Conservation (phyloP, 2,888 invertebrate species). For the Drosophila borborema region DNA sequence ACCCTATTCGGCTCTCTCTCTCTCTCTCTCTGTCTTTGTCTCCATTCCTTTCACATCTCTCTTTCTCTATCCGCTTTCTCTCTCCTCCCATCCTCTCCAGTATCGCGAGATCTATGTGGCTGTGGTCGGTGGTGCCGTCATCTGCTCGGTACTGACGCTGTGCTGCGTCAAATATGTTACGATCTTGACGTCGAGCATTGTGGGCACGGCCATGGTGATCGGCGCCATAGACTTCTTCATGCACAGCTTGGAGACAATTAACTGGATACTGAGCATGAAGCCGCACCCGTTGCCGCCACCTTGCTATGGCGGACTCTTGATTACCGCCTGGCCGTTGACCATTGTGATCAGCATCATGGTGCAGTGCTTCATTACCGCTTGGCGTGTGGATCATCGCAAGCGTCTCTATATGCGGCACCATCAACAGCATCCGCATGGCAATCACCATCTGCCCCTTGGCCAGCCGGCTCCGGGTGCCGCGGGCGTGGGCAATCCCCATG, state of each 20-base stretch:
- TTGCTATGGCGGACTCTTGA: slow-evolving; percentile 84
- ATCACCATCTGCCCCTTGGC: slow-evolving; percentile 72
- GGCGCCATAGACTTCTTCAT: slow-evolving; percentile 84
- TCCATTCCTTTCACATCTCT: too few species aligned
- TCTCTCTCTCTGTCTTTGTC: neutral
- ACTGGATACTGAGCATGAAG: slow-evolving; percentile 84
- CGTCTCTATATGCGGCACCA: slow-evolving; percentile 80
- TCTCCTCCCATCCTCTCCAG: slow-evolving; percentile 36
- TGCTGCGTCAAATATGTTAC: slow-evolving; percentile 85
- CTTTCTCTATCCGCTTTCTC: too few species aligned
- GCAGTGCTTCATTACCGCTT: slow-evolving; percentile 85
- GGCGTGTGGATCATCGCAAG: slow-evolving; percentile 85
- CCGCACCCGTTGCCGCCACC: slow-evolving; percentile 85
- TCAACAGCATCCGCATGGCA: slow-evolving; percentile 59
- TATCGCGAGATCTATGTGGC: slow-evolving; percentile 85
- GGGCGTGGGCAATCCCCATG: slow-evolving; percentile 44
- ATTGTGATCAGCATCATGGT: slow-evolving; percentile 85
- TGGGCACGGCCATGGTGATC: slow-evolving; percentile 85
- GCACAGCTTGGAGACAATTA: slow-evolving; percentile 84
- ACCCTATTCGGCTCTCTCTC: neutral
- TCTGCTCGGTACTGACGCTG: slow-evolving; percentile 84
- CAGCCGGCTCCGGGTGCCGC: slow-evolving; percentile 51
- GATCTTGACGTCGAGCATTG: slow-evolving; percentile 84
- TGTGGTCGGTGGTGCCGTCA: slow-evolving; percentile 84
- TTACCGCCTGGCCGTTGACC: slow-evolving; percentile 84